Evolutionary conservation across 2,888 invertebrate species (phyloP).

Genomic region (Pachydiplax longipennis): DNA sequence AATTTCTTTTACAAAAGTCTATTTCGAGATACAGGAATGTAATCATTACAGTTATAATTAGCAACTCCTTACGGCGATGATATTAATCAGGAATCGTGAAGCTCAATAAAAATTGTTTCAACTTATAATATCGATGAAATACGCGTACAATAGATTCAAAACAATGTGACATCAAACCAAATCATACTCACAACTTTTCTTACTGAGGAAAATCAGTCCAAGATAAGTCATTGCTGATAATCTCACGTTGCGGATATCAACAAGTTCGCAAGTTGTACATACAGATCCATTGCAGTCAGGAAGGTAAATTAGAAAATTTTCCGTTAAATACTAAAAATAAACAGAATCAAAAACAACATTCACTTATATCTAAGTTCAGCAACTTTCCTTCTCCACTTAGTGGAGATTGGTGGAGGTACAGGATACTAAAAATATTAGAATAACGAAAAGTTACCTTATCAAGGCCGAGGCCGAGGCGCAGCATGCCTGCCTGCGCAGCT

Average conservation of each 20-base stretch:
- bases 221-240: not conserved
- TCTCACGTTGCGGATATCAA: not conserved
- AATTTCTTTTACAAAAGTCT: not conserved
- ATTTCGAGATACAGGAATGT: not conserved
- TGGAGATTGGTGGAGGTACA: constrained; percentile 8
- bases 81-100: not conserved
- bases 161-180: not conserved
- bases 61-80: not conserved
- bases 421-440: constrained; percentile 14
- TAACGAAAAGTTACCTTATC: not conserved
- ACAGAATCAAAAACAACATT: not conserved
- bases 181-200: not conserved
- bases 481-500: not conserved
- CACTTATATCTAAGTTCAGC: not conserved
- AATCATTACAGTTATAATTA: not conserved
- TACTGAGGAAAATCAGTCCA: not conserved
- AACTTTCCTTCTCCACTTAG: not conserved
- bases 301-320: not conserved
- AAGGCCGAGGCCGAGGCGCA: not conserved
- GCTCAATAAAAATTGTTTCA: not conserved
- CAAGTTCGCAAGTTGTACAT: not conserved
- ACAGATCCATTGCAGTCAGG: not conserved
- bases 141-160: not conserved
- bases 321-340: not conserved
- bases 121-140: not conserved